phyloP scores from a whole-genome alignment of 1,140 invertebrate genomes.

The Drosophila lowei region DNA sequence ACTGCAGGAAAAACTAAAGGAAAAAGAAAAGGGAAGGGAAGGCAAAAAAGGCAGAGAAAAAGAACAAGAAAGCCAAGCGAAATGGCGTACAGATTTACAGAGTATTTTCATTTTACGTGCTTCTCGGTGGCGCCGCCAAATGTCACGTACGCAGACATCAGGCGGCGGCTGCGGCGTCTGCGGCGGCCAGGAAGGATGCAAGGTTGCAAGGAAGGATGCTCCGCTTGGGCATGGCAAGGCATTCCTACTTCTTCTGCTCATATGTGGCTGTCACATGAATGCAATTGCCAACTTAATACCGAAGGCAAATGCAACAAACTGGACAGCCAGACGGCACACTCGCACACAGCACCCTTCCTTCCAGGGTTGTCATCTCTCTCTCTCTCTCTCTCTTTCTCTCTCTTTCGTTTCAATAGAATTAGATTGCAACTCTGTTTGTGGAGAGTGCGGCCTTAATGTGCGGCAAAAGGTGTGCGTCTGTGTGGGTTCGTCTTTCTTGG shows the following conservation, averaged over 20 bases:
- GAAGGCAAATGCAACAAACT: constrained; percentile 50
- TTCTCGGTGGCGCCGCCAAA: constrained; percentile 72
- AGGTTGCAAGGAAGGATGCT: constrained; percentile 22
- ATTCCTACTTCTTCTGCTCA: constrained; percentile 23
- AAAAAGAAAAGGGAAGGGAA: constrained; percentile 7
- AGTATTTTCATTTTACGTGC: constrained; percentile 75
- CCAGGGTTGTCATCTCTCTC: constrained; percentile 23
- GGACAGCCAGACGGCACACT: constrained; percentile 17
- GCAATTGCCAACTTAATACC: constrained; percentile 53
- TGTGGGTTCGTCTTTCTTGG: neutral
- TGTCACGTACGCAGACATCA: constrained; percentile 72
- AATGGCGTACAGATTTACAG: constrained; percentile 71
- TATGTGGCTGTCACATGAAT: constrained; percentile 48
- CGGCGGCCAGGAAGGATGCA: constrained; percentile 37
- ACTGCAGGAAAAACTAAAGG: constrained; percentile 9
- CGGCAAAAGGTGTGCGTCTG: constrained; percentile 1
- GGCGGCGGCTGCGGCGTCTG: constrained; percentile 8
- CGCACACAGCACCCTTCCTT: neutral
- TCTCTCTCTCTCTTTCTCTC: too few relatives aligned
- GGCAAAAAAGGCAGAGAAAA: constrained; percentile 21
- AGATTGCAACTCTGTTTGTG: constrained; percentile 50
- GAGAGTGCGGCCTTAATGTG: constrained; percentile 8
- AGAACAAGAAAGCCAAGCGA: constrained; percentile 22
- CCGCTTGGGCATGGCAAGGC: neutral
- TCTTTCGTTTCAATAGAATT: constrained; percentile 55